Percentiles rank a stretch among this genome's conserved stretches.
These are phyloP conservation scores for Ceyx margarethae DNA, from an alignment of 2,113 vertebrate species.

Conservation along the genomic window DNA sequence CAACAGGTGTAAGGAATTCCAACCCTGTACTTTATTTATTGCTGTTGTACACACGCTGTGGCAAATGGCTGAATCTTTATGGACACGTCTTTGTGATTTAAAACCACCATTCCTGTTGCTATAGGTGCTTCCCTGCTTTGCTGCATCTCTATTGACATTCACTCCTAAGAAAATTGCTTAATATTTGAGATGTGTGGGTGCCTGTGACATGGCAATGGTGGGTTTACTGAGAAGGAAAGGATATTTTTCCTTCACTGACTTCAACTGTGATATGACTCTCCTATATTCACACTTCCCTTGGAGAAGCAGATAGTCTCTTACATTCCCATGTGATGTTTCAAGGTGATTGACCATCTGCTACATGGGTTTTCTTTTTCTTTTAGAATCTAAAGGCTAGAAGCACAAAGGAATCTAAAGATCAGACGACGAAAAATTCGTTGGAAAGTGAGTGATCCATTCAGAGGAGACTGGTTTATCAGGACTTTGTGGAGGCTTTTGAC, in stretches of 20 bases:
- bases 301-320: background rate
- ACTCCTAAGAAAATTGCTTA: background rate
- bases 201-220: background rate
- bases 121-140: background rate
- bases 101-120: background rate
- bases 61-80: background rate
- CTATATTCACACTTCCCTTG: background rate
- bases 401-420: conserved; percentile 91
- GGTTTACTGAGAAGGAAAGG: background rate
- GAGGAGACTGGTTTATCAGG: conserved; percentile 20
- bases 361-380: conserved; percentile 16
- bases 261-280: background rate
- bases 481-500: background rate
- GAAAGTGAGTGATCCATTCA: conserved; percentile 83
- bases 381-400: conserved; percentile 94
- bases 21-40: background rate
- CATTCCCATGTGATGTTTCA: background rate
- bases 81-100: background rate
- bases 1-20: background rate
- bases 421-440: conserved; percentile 88
- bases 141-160: background rate
- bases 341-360: conserved; percentile 5
- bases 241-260: background rate
- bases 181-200: background rate
- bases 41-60: background rate